Evolutionary conservation across 2,888 invertebrate species (phyloP).

Genomic region (Atherix ibis): DNA sequence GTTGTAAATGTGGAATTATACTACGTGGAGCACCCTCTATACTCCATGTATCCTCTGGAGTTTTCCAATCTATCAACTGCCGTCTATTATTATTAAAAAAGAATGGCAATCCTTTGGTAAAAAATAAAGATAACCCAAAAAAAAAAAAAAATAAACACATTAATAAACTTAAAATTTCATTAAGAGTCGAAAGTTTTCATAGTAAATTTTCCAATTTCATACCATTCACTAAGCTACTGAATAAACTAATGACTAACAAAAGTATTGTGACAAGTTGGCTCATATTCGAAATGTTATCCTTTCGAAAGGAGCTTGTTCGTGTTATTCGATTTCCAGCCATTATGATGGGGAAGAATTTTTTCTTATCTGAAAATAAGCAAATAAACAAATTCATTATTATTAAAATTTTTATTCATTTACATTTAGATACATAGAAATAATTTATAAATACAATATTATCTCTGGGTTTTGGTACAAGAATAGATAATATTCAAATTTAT

Average conservation of each 20-base stretch:
- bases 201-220: slow-evolving; percentile 1
- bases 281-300: slow-evolving; percentile 2
- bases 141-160: neutral
- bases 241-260: slow-evolving; percentile 11
- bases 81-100: slow-evolving; percentile 16
- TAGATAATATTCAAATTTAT: too few relatives aligned
- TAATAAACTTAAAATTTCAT: neutral
- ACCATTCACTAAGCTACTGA: slow-evolving; percentile 11
- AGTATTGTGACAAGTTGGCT: slow-evolving; percentile 7
- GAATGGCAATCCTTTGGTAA: slow-evolving; percentile 26
- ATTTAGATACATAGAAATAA: too few relatives aligned
- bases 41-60: slow-evolving; percentile 26
- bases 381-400: too few relatives aligned
- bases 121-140: too few relatives aligned
- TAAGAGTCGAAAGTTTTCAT: neutral
- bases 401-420: too few relatives aligned
- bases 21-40: slow-evolving; percentile 27
- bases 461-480: too few relatives aligned
- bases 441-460: too few relatives aligned
- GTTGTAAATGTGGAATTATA: slow-evolving; percentile 25
- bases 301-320: too few relatives aligned
- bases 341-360: too few relatives aligned
- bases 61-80: slow-evolving; percentile 25
- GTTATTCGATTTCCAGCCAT: too few relatives aligned
- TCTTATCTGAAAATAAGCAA: too few relatives aligned